Percentiles rank a stretch among this genome's conserved stretches.
phyloP scores from a whole-genome alignment of 2,113 vertebrate species.

The Rhodinocichla rosea region DNA sequence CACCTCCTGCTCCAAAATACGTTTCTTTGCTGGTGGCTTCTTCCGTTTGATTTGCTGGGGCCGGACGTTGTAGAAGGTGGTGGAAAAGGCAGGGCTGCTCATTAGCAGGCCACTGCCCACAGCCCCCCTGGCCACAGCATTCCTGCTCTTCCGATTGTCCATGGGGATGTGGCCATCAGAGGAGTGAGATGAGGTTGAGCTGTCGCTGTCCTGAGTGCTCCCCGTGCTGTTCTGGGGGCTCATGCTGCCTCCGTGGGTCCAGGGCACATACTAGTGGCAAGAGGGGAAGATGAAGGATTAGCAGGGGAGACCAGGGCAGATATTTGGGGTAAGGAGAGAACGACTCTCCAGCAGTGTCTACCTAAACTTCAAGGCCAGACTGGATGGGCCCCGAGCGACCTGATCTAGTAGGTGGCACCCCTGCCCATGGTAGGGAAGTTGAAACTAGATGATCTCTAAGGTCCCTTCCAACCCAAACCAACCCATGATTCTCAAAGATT shows the following conservation, averaged over 20 bases:
- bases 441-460: background rate
- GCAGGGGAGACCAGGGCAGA: fast-evolving
- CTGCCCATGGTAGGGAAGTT: background rate
- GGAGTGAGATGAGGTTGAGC: constrained; percentile 77
- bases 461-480: background rate
- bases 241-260: constrained; percentile 83
- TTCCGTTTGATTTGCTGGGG: constrained; percentile 59
- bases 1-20: constrained; percentile 7
- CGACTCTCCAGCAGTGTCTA: fast-evolving
- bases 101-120: background rate
- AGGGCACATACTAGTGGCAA: constrained; percentile 76
- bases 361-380: background rate
- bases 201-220: constrained; percentile 93
- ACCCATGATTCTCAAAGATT: background rate
- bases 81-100: constrained; percentile 16
- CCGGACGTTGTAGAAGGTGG: background rate
- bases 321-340: background rate
- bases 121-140: background rate
- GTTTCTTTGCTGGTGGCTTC: constrained; percentile 57
- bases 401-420: background rate
- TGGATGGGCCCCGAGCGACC: background rate
- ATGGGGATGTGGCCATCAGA: constrained; percentile 1
- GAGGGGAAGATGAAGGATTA: background rate
- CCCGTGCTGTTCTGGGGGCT: constrained; percentile 96
- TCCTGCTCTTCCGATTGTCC: constrained; percentile 26